Evolutionary conservation across 64 coral and sea anemone genomes (phyloP), one percentile per base, ranked within the genome.

Genomic region (Cladopsammia gracilis): DNA sequence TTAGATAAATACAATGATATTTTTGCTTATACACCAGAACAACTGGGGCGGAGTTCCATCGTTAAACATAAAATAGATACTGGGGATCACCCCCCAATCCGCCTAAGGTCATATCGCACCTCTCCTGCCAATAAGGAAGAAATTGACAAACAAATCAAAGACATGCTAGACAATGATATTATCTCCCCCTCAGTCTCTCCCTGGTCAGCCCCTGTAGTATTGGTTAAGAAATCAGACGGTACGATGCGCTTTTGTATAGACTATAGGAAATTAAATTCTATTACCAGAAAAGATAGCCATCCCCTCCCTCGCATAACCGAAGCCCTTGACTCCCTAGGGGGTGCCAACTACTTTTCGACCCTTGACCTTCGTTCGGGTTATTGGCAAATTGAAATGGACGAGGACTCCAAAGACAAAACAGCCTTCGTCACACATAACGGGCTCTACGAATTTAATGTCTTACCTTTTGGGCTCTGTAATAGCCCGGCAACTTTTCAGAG

Each of bases 11-110:
- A 81, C 59, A 4, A 25, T 12, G 52, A 81, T 25, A 70, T 69
- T 51, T 86, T 70, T 70, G 82, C 82, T 0, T 64, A 68, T 12
- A 68, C 82, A 4, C 60, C 48, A 24, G 61, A 86, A 3, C 26
- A 86, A 23, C n/a, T 86, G 18, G 82, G 82, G 0, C 11, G 64
- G 4, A 45, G 24, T 23, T 86, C 64, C 3, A 13, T 70, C 9
- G 62, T 86, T 19, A 66, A 86, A 25, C 82, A 86, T 25, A 86
- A 13, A 50, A 86, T 86, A 49, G 82, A 86, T n/a, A 70, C 25
- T 0, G 66, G 66, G 19, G 18, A 70, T 25, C 24, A 75, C 19
- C 58, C 13, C 24, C 86, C n/a, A n/a, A n/a, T n/a, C n/a, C n/a
- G n/a, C n/a, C n/a, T n/a, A n/a, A n/a, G n/a, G n/a, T n/a, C n/a